Evolutionary conservation across 1,140 invertebrate species (phyloP).

Genomic region (Tetranychus urticae): DNA sequence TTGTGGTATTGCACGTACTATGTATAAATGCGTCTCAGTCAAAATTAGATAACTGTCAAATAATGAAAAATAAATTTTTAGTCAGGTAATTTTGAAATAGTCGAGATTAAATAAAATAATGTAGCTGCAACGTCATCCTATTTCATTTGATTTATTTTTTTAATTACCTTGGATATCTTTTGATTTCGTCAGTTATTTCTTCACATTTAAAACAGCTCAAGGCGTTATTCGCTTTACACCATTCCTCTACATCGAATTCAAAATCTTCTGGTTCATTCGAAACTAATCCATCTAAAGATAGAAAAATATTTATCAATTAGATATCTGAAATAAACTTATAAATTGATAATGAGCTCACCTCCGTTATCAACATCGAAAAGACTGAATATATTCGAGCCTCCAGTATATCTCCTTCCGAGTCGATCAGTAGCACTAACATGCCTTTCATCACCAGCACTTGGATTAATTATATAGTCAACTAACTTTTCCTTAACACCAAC

Average conservation of each 20-base stretch:
- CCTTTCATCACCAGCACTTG: slow-evolving; percentile 20
- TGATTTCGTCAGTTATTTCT: slow-evolving; percentile 65
- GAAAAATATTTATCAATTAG: too few species aligned
- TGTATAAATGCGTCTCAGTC: slow-evolving; percentile 62
- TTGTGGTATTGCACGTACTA: slow-evolving; percentile 51
- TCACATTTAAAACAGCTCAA: slow-evolving; percentile 66
- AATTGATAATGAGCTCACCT: neutral
- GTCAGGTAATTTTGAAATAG: neutral
- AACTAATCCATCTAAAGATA: slow-evolving; percentile 7
- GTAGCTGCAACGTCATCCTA: neutral
- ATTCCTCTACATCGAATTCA: slow-evolving; percentile 41
- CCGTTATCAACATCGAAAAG: slow-evolving; percentile 52
- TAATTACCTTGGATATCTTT: slow-evolving; percentile 44
- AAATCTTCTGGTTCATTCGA: slow-evolving; percentile 31
- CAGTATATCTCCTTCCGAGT: slow-evolving; percentile 51
- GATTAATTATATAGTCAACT: slow-evolving; percentile 78
- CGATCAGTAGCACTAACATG: slow-evolving; percentile 55
- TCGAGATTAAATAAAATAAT: too few species aligned
- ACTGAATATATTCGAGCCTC: slow-evolving; percentile 71
- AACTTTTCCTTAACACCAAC: slow-evolving; percentile 76
- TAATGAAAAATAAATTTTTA: slow-evolving; percentile 9
- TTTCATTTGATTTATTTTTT: neutral
- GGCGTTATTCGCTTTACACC: slow-evolving; percentile 58
- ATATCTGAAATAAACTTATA: too few species aligned
- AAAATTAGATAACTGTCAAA: slow-evolving; percentile 49